A percentile compares a stretch with the other conserved stretches of the same genome.
These are phyloP conservation scores for Lepisosteus osseus DNA, from an alignment of 2,113 vertebrate genomes.

Conservation along the genomic window DNA sequence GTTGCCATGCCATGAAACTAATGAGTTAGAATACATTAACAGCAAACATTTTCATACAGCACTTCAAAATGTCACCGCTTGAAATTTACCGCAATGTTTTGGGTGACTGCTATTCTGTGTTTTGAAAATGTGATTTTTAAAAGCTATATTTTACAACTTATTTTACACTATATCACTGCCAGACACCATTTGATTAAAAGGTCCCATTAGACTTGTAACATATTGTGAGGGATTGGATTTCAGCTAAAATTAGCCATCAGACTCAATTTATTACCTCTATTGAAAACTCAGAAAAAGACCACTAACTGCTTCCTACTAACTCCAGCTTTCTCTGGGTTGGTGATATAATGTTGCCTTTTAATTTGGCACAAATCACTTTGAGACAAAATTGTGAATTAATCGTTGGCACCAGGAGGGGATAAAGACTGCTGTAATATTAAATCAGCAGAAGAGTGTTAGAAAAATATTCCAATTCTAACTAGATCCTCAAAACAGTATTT, in stretches of 20 bases:
- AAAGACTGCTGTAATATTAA: slow-evolving; percentile 48
- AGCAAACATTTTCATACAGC: neutral
- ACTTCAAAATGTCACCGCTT: slow-evolving; percentile 40
- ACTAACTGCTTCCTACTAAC: slow-evolving; percentile 42
- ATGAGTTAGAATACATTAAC: neutral
- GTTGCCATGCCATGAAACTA: too few species aligned
- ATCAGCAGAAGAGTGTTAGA: slow-evolving; percentile 44
- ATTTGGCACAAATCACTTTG: slow-evolving; percentile 50
- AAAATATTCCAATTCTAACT: slow-evolving; percentile 32
- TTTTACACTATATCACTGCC: slow-evolving; percentile 55
- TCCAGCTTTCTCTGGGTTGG: slow-evolving; percentile 31
- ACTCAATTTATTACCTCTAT: slow-evolving; percentile 62
- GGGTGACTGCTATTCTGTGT: slow-evolving; percentile 36
- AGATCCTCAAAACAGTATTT: too few species aligned
- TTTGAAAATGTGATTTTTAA: slow-evolving; percentile 33
- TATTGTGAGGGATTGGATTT: slow-evolving; percentile 64
- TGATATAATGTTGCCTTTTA: slow-evolving; percentile 54
- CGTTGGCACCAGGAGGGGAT: slow-evolving; percentile 40
- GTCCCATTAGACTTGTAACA: slow-evolving; percentile 62
- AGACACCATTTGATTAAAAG: slow-evolving; percentile 59
- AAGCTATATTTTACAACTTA: slow-evolving; percentile 39
- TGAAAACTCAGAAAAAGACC: slow-evolving; percentile 52
- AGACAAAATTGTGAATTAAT: slow-evolving; percentile 48
- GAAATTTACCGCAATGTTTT: slow-evolving; percentile 33
- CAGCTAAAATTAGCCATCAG: slow-evolving; percentile 68